Evolutionary conservation across 2,888 invertebrate genomes (phyloP).

Genomic region (Idaea aversata): DNA sequence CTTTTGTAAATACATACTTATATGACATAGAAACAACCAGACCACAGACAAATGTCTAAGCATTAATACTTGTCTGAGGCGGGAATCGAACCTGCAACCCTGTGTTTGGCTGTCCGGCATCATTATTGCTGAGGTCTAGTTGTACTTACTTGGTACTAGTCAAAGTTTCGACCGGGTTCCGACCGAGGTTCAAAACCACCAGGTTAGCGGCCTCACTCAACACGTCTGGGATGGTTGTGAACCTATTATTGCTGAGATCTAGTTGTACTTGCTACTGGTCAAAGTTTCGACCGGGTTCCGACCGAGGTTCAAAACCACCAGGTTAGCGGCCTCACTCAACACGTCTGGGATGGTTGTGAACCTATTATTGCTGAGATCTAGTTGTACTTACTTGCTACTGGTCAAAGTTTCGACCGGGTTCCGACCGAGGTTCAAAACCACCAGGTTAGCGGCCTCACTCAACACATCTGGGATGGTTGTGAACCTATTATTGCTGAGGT

Average conservation of each 20-base stretch:
- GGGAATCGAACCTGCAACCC: no score
- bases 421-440: no score
- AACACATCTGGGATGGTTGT: no score
- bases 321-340: slow-evolving; percentile 71
- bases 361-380: slow-evolving; percentile 69
- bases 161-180: slow-evolving; percentile 82
- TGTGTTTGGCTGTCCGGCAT: no score
- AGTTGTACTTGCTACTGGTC: slow-evolving; percentile 46
- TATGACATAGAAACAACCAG: no score
- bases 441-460: no score
- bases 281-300: slow-evolving; percentile 82
- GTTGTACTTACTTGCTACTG: no score
- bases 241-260: slow-evolving; percentile 33
- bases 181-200: slow-evolving; percentile 80
- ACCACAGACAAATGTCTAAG: no score
- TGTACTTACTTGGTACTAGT: slow-evolving; percentile 46
- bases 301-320: slow-evolving; percentile 81
- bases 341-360: slow-evolving; percentile 78
- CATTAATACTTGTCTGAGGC: no score
- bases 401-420: no score
- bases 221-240: slow-evolving; percentile 77
- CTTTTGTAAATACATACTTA: no score
- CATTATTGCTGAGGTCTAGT: no score
- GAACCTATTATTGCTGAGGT: slow-evolving; percentile 65
- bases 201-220: slow-evolving; percentile 77